Base-by-base conservation (phyloP, 2,113 vertebrate species). In the Hystrix cristata region DNA sequence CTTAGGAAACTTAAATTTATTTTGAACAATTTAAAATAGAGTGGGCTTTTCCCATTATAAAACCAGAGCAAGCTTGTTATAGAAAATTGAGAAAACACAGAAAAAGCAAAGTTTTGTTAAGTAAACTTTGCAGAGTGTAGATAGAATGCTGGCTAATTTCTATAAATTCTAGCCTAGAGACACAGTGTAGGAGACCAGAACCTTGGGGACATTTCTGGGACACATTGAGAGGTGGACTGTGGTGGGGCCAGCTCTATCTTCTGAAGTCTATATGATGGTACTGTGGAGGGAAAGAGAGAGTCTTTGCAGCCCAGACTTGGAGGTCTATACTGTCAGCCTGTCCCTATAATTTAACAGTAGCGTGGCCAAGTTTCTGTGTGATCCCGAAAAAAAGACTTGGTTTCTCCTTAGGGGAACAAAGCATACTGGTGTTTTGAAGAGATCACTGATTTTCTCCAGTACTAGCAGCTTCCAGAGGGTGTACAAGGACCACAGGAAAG, bases 1-100 rank as follows among this genome's bases (percentile, higher is more conserved):
- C 96, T 97, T 81, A 97, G 81, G 88, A 96, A 92, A 97, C 94
- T 97, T 87, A 76, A 90, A 72, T 96, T 95, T 98, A 95, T 97
- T 97, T 96, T 94, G 92, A 84, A 95, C 83, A 80, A 46, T 57
- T 86, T 92, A 93, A 96, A 97, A 76, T 83, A 96, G 95, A 94
- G 69, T 82, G 93, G 91, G 88, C 34, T 96, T 94, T 95, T 91
- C 95, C 96, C 87, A 85, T 96, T 92, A 90, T 78, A 95, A 97
- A 97, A 87, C 60, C 64, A 72, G 53, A 60, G n/a, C 59, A 48
- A 53, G 72, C 51, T 83, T 93, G 60, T 79, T 94, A 83, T 79
- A 83, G 92, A 91, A 94, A 95, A 79, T 5, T 29, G 74, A 21
- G 59, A 87, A 72, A 78, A 89, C 15, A 67, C 62, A 93, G 51